Percentiles rank a stretch among this genome's conserved stretches.
These are phyloP conservation scores for Polylopha cassiicola DNA, from an alignment of 2,888 invertebrate genomes.

Conservation along the genomic window DNA sequence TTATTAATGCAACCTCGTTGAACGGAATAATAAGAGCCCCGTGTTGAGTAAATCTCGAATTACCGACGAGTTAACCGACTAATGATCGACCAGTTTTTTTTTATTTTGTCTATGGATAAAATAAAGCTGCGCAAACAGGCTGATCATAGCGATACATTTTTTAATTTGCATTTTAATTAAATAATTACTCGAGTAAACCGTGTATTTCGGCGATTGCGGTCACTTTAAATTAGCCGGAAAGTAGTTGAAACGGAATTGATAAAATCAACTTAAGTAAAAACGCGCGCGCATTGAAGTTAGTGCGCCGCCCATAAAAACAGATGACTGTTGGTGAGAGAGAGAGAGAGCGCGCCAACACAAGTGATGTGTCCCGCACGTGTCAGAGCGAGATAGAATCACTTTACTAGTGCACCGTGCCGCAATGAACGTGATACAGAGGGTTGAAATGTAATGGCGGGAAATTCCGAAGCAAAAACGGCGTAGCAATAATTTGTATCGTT, in stretches of 20 bases:
- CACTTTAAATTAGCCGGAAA: slow-evolving; percentile 5
- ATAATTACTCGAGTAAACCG: too few species aligned
- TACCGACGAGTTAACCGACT: too few species aligned
- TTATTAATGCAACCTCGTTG: slow-evolving; percentile 9
- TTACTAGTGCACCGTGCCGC: slow-evolving; percentile 16
- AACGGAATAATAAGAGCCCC: slow-evolving; percentile 6
- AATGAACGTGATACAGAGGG: slow-evolving; percentile 14
- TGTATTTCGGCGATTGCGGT: not conserved
- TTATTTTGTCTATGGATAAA: too few species aligned
- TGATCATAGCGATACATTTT: too few species aligned
- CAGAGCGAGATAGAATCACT: slow-evolving; percentile 37
- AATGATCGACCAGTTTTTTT: too few species aligned
- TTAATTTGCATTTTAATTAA: not conserved
- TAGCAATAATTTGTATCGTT: too few species aligned
- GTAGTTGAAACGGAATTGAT: slow-evolving; percentile 17
- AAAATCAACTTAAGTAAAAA: slow-evolving; percentile 33
- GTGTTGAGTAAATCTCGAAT: not conserved
- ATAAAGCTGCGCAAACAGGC: too few species aligned
- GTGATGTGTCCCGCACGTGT: slow-evolving; percentile 25
- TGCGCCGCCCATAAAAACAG: slow-evolving; percentile 59
- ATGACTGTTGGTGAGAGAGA: slow-evolving; percentile 55
- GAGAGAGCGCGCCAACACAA: slow-evolving; percentile 39
- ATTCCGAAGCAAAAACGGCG: slow-evolving; percentile 16
- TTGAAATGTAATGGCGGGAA: slow-evolving; percentile 24
- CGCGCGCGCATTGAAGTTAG: slow-evolving; percentile 47